Evolutionary conservation across 2,888 invertebrate species (phyloP).

Genomic region (Cremastinae sp.): DNA sequence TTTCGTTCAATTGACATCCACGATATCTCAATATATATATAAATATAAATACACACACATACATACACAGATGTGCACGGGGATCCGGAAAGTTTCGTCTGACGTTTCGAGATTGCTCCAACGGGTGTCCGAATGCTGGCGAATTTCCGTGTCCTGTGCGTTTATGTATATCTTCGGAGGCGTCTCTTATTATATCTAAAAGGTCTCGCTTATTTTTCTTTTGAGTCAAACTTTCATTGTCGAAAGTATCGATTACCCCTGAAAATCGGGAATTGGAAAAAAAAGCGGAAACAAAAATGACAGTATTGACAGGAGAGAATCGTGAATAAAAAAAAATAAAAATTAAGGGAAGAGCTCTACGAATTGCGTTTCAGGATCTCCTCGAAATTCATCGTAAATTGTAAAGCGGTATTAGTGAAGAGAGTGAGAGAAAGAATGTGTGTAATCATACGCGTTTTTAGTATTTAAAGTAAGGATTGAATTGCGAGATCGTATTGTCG

Average conservation of each 20-base stretch:
- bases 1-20: slow-evolving; percentile 62
- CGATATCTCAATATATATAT: slow-evolving; percentile 47
- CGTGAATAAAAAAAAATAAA: not conserved
- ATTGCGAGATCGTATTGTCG: slow-evolving; percentile 57
- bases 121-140: too few species aligned
- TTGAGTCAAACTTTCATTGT: slow-evolving; percentile 53
- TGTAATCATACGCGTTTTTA: slow-evolving; percentile 74
- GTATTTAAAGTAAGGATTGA: slow-evolving; percentile 70
- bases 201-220: slow-evolving; percentile 61
- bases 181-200: slow-evolving; percentile 15
- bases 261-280: slow-evolving; percentile 40
- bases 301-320: not conserved
- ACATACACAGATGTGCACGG: too few species aligned
- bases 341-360: slow-evolving; percentile 4
- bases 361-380: slow-evolving; percentile 63
- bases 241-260: slow-evolving; percentile 53
- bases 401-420: slow-evolving; percentile 67
- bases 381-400: slow-evolving; percentile 69
- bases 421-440: slow-evolving; percentile 47
- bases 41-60: slow-evolving; percentile 51
- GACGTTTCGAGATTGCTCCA: too few species aligned
- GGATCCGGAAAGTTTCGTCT: too few species aligned
- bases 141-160: too few species aligned
- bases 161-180: too few species aligned
- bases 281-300: slow-evolving; percentile 8